Conservation (phyloP, 2,797 vertebrate genomes). For the Pyrocephalus nanus region DNA sequence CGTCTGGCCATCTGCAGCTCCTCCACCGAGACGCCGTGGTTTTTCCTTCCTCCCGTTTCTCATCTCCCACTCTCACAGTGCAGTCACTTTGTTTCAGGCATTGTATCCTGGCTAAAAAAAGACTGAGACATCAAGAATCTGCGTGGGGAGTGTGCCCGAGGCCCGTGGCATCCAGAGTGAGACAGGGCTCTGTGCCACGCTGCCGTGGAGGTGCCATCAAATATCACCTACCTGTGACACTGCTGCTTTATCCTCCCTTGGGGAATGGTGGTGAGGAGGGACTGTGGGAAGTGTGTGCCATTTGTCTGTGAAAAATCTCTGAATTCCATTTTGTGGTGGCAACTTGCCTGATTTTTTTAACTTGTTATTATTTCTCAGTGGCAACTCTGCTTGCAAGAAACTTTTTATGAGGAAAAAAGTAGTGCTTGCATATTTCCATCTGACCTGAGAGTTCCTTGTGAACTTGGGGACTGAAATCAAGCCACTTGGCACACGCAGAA, state of each 20-base stretch:
- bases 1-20: neutral
- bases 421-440: neutral
- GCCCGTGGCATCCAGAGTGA: neutral
- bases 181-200: neutral
- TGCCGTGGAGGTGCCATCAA: rapidly evolving
- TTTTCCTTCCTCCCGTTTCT: neutral
- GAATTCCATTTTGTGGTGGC: neutral
- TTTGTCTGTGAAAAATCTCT: neutral
- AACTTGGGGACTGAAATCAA: neutral
- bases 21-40: rapidly evolving
- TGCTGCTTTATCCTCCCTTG: neutral
- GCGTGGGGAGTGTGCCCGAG: neutral
- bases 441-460: neutral
- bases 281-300: rapidly evolving
- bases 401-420: neutral
- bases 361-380: neutral
- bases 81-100: neutral
- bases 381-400: neutral
- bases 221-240: neutral
- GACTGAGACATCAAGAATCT: neutral
- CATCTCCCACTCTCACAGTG: neutral
- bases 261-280: rapidly evolving
- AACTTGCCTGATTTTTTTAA: neutral
- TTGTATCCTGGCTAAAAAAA: neutral
- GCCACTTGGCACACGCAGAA: neutral